Evolutionary conservation across 2,888 invertebrate species (phyloP).

Genomic region (Sinhomidia bicolor): DNA sequence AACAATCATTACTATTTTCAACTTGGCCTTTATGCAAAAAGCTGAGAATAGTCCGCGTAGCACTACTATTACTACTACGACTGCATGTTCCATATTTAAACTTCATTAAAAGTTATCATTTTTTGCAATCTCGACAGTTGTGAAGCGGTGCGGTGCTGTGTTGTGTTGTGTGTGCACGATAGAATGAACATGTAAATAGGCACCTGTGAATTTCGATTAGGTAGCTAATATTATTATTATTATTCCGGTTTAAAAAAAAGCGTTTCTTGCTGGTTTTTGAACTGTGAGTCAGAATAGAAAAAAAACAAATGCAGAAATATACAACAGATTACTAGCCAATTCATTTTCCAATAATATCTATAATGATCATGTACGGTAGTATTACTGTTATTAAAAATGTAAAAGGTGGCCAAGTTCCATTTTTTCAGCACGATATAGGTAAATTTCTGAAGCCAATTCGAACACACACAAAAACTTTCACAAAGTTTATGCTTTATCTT

Average conservation of each 20-base stretch:
- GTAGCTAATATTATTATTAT: no score
- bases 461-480: not conserved
- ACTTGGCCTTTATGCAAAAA: no score
- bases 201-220: not conserved
- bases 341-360: not conserved
- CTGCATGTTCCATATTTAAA: no score
- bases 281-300: not conserved
- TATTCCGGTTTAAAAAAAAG: slow-evolving; percentile 53
- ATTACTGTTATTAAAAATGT: slow-evolving; percentile 26
- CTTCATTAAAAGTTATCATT: no score
- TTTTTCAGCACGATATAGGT: not conserved
- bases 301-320: not conserved
- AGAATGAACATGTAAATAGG: not conserved
- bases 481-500: not conserved
- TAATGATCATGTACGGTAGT: not conserved
- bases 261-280: not conserved
- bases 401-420: slow-evolving; percentile 37
- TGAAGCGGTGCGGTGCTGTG: no score
- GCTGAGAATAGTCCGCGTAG: no score
- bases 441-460: not conserved
- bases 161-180: not conserved
- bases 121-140: slow-evolving; percentile 53
- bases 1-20: not conserved
- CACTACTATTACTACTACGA: no score
- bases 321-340: no score